Base-by-base conservation (phyloP, 2,797 vertebrate genomes). In the Thunnus albacares region DNA sequence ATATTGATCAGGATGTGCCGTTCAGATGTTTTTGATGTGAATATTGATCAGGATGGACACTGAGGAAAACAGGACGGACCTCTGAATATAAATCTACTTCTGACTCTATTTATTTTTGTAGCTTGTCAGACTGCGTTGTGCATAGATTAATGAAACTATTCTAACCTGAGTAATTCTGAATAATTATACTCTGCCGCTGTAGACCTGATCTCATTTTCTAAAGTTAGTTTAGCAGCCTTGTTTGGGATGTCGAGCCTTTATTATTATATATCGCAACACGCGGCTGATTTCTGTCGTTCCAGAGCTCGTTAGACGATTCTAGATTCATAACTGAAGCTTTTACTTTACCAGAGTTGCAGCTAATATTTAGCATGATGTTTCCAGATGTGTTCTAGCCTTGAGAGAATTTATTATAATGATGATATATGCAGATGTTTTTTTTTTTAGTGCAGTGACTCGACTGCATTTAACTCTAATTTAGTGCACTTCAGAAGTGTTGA, bases 401-500 rank as follows among this genome's bases (percentile, higher is more conserved):
- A 72, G 56, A 64, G 66, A 75, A 52, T 77, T 76, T 84, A 74
- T 24, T 49, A 65, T 81, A 35, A 56, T 24, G 26, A 74, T 5
- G 24, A 61, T 76, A 82, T 85, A 85, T 81, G 51, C 77, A 82
- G 85, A 89, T 79, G 20, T 79, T 81, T 79, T 87, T 89, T 22
- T 22, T 22, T 24, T 24, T 24, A 87, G 89, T 75, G 90, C 90
- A 79, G 90, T 80, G 53, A 56, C 71, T 74, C 53, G 56, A 82
- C 89, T 81, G 88, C 87, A 65, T 88, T 87, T 82, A 77, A 84
- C 78, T 83, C 80, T 73, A 43, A 10, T 77, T 90, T 90, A 88
- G 91, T 93, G 88, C 90, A 94, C 91, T 93, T 94, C 85, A 91
- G 79, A 90, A 91, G 91, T 93, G 90, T 89, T 87, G 75, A 79